Percentiles rank a stretch among this genome's conserved stretches.
Conservation (phyloP, 2,797 vertebrate species). For the Tragopan temminckii region DNA sequence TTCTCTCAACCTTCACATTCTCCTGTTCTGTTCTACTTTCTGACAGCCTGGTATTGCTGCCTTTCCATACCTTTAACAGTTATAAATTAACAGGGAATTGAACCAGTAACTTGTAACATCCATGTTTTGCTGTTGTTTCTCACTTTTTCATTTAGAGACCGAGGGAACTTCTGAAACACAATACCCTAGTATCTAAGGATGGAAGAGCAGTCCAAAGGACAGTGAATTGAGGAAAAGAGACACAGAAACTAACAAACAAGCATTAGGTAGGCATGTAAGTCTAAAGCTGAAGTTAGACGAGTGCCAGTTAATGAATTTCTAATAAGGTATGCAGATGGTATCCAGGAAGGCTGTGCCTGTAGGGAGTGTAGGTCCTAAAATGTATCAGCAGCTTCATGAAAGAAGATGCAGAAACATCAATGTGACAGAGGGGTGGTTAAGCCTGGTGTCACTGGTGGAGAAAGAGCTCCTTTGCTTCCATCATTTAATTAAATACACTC, state of each 20-base stretch:
- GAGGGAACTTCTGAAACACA: background rate
- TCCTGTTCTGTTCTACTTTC: background rate
- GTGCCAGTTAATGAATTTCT: slow-evolving; percentile 34
- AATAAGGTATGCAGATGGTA: background rate
- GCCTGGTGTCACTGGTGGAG: background rate
- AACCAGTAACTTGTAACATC: background rate
- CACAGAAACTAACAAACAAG: background rate
- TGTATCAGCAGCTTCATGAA: background rate
- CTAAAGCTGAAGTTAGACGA: background rate
- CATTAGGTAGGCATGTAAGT: background rate
- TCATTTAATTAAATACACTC: slow-evolving; percentile 30
- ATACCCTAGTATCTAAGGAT: background rate
- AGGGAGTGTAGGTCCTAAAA: background rate
- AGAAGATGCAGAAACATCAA: slow-evolving; percentile 20
- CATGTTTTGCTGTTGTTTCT: background rate
- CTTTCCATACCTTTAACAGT: background rate
- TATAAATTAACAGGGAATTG: background rate
- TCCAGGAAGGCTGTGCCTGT: background rate
- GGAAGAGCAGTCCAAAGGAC: background rate
- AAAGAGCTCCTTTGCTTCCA: background rate
- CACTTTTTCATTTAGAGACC: background rate
- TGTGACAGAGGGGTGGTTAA: slow-evolving; percentile 31
- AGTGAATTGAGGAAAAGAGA: background rate
- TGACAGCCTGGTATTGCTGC: background rate
- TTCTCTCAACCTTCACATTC: background rate